phyloP scores from a whole-genome alignment of 2,888 invertebrate species.

The Rhaphigaster nebulosa region DNA sequence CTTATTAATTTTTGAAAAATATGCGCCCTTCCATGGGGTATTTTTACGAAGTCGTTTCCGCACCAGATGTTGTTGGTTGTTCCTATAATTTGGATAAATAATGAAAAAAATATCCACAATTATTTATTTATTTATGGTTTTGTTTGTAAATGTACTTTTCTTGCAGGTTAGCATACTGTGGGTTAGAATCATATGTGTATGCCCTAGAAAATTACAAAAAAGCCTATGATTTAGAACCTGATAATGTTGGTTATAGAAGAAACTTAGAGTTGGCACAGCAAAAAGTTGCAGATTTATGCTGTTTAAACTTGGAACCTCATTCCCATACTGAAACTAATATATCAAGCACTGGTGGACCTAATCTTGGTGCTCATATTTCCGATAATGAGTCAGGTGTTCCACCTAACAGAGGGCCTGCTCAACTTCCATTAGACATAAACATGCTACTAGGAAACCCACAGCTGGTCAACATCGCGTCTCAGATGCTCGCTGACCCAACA shows the following conservation, averaged over 20 bases:
- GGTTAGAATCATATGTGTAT: slow-evolving; percentile 61
- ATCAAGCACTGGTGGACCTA: slow-evolving; percentile 1
- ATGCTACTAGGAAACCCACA: slow-evolving; percentile 60
- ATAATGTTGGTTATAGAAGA: slow-evolving; percentile 62
- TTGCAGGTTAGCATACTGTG: slow-evolving; percentile 62
- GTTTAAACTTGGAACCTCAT: neutral
- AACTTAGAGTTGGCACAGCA: slow-evolving; percentile 62
- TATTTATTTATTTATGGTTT: neutral
- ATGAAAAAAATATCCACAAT: neutral
- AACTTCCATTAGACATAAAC: slow-evolving; percentile 56
- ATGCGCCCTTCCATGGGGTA: no score
- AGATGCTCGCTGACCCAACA: slow-evolving; percentile 62
- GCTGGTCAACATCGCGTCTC: slow-evolving; percentile 59
- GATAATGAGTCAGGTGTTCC: neutral
- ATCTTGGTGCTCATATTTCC: slow-evolving; percentile 9
- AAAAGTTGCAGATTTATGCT: slow-evolving; percentile 58
- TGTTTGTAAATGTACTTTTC: neutral
- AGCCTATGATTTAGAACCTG: slow-evolving; percentile 61
- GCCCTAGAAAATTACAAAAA: slow-evolving; percentile 61
- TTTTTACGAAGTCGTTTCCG: no score
- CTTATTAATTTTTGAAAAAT: no score
- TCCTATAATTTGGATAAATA: neutral
- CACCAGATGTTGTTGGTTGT: no score
- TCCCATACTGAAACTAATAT: neutral
- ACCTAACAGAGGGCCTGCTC: slow-evolving; percentile 47